Conservation (phyloP, 2,113 vertebrate species). For the Sprattus sprattus region DNA sequence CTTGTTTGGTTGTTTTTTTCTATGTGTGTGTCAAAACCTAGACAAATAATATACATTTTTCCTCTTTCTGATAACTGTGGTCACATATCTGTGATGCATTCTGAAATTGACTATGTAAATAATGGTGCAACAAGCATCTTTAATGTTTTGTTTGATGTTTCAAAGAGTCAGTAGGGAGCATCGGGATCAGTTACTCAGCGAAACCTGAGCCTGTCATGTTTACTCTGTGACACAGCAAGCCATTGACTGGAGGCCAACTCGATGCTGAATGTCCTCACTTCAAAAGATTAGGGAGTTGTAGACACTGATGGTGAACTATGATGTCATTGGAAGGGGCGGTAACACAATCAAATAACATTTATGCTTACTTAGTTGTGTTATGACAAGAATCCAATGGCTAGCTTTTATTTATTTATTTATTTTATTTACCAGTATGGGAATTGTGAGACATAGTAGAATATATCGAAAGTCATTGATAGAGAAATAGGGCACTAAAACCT, state of each 20-base stretch:
- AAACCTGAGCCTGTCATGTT: constrained; percentile 44
- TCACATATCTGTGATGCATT: not conserved
- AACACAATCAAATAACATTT: too few relatives aligned
- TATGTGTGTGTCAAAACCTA: not conserved
- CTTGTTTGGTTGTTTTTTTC: not conserved
- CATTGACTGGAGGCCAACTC: not conserved
- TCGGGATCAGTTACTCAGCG: constrained; percentile 25
- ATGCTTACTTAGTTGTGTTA: not conserved
- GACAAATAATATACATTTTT: not conserved
- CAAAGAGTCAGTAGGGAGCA: constrained; percentile 38
- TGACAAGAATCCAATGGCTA: not conserved
- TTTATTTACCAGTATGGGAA: not conserved
- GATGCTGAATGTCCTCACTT: not conserved
- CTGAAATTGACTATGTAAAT: not conserved
- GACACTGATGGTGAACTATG: not conserved
- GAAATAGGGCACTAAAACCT: not conserved
- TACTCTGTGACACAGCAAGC: not conserved
- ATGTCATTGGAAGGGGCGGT: not conserved
- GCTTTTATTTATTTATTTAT: not conserved
- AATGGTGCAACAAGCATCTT: constrained; percentile 22
- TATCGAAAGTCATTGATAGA: not conserved
- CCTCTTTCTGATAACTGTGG: not conserved
- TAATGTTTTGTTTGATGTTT: constrained; percentile 35
- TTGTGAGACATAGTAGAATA: not conserved
- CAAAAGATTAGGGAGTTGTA: not conserved